Evolutionary conservation across 1,140 invertebrate species (phyloP).

Genomic region (Venturia canescens): DNA sequence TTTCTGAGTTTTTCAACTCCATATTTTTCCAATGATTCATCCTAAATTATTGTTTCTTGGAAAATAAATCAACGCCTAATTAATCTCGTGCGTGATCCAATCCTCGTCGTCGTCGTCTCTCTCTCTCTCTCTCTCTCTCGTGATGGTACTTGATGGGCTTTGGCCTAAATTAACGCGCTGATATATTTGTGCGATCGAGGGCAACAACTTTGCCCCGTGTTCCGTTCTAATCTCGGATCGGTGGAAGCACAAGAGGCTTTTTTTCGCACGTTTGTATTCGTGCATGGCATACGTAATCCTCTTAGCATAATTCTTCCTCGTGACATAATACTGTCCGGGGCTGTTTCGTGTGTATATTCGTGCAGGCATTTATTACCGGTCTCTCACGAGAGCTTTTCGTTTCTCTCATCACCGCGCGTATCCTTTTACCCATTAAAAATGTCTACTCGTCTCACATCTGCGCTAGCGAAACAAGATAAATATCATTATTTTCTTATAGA

Average conservation of each 20-base stretch:
- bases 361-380: constrained; percentile 42
- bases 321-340: constrained; percentile 44
- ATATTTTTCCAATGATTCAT: no score
- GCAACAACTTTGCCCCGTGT: constrained; percentile 6
- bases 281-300: constrained; percentile 46
- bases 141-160: no score
- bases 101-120: no score
- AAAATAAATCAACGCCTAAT: no score
- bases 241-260: background rate
- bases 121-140: no score
- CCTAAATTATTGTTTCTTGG: no score
- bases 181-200: background rate
- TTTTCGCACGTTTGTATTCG: constrained; percentile 13
- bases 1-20: no score
- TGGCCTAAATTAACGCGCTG: background rate
- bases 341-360: constrained; percentile 20
- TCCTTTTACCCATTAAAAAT: no score
- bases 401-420: background rate
- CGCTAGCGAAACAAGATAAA: background rate
- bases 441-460: no score
- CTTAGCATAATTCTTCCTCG: constrained; percentile 45
- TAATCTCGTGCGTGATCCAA: no score
- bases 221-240: background rate
- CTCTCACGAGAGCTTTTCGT: background rate
- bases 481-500: background rate